Evolutionary conservation across 2,113 vertebrate species (phyloP).

Genomic region (Onychorhynchus coronatus): DNA sequence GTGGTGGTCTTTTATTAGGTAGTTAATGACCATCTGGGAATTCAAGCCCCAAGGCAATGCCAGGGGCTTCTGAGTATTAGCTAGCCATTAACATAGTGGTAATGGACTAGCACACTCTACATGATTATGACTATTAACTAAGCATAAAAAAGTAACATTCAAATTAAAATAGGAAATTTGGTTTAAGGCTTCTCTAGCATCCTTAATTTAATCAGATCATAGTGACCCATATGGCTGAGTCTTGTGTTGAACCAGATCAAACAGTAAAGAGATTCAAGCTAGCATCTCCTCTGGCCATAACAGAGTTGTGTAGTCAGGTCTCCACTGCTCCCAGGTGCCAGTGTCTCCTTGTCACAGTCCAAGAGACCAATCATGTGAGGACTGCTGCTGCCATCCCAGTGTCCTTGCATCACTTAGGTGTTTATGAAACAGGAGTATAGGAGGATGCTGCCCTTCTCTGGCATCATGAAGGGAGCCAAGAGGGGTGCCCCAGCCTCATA

Average conservation of each 20-base stretch:
- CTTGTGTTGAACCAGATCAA: slow-evolving; percentile 15
- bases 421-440: neutral
- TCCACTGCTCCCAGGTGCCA: neutral
- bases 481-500: neutral
- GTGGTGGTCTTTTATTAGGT: slow-evolving; percentile 76
- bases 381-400: neutral
- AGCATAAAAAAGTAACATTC: slow-evolving; percentile 57
- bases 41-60: slow-evolving; percentile 69
- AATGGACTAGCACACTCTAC: slow-evolving; percentile 67
- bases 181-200: slow-evolving; percentile 53
- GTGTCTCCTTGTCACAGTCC: neutral
- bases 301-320: neutral
- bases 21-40: slow-evolving; percentile 73
- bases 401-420: fast-evolving
- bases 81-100: slow-evolving; percentile 64
- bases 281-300: neutral
- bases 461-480: neutral
- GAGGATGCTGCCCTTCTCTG: neutral
- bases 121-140: slow-evolving; percentile 67
- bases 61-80: slow-evolving; percentile 68
- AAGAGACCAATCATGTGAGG: fast-evolving
- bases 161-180: slow-evolving; percentile 61
- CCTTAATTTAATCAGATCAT: slow-evolving; percentile 58
- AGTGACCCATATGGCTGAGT: slow-evolving; percentile 48
- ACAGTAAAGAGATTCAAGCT: neutral